Conservation (phyloP, 2,797 vertebrate genomes). For the Sarcoramphus papa region DNA sequence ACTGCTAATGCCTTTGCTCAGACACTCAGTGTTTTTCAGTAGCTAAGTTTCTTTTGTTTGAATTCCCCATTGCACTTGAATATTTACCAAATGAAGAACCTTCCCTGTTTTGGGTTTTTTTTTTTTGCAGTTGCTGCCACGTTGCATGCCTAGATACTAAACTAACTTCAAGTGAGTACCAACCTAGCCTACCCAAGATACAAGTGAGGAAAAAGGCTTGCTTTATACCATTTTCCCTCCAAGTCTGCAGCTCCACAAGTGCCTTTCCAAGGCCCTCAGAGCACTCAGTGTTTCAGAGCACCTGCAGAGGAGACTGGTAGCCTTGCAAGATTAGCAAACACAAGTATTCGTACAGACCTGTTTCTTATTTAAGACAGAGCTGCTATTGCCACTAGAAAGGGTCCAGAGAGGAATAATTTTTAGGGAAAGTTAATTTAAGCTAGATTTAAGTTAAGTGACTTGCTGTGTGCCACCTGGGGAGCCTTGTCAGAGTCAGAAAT, state of each 20-base stretch:
- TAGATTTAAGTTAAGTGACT: background rate
- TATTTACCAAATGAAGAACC: background rate
- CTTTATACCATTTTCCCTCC: background rate
- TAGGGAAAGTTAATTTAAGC: background rate
- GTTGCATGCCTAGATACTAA: background rate
- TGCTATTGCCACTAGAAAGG: background rate
- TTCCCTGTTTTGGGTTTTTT: background rate
- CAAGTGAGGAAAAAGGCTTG: background rate
- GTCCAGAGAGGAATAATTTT: background rate
- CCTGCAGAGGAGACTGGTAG: background rate
- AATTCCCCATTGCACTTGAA: background rate
- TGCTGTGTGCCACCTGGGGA: background rate
- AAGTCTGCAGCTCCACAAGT: background rate
- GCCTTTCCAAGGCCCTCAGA: background rate
- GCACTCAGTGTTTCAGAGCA: background rate
- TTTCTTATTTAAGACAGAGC: background rate
- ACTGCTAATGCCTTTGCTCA: background rate
- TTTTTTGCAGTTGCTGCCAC: background rate
- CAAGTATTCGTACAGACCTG: background rate
- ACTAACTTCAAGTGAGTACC: background rate
- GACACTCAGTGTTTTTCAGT: background rate
- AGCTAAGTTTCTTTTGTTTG: background rate
- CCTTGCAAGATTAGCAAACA: background rate
- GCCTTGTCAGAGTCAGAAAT: background rate
- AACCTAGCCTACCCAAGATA: background rate